These are phyloP conservation scores for Zootermopsis nevadensis DNA, from an alignment of 2,888 invertebrate genomes.

Conservation along the genomic window DNA sequence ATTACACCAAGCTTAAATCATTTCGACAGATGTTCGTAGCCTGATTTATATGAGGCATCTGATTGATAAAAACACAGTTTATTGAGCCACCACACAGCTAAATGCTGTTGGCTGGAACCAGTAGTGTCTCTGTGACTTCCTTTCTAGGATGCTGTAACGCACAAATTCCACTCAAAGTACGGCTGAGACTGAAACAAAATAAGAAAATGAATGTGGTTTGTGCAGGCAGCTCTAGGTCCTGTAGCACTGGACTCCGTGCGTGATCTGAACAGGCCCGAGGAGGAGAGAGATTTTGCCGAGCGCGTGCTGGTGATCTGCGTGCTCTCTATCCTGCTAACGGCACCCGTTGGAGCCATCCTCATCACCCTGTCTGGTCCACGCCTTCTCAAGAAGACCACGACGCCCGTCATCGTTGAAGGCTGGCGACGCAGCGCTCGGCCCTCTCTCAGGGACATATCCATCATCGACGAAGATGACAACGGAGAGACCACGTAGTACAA, in stretches of 20 bases:
- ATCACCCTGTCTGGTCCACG: slow-evolving; percentile 83
- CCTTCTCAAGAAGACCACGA: slow-evolving; percentile 80
- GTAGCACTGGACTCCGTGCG: slow-evolving; percentile 76
- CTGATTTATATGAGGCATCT: too few species aligned
- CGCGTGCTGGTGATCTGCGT: slow-evolving; percentile 81
- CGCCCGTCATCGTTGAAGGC: slow-evolving; percentile 64
- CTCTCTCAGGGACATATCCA: slow-evolving; percentile 87
- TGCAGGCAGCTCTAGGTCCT: slow-evolving; percentile 83
- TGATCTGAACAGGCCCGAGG: slow-evolving; percentile 54
- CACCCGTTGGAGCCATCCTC: slow-evolving; percentile 84
- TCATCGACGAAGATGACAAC: slow-evolving; percentile 85
- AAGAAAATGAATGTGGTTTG: too few species aligned
- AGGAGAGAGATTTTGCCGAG: slow-evolving; percentile 64
- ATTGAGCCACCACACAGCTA: too few species aligned
- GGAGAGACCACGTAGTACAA: slow-evolving; percentile 63
- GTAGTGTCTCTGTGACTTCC: too few species aligned
- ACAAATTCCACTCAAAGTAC: too few species aligned
- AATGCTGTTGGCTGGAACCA: too few species aligned
- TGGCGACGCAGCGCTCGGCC: slow-evolving; percentile 86
- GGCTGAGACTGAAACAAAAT: too few species aligned
- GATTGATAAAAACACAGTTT: too few species aligned
- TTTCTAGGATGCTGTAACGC: too few species aligned
- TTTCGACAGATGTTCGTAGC: too few species aligned
- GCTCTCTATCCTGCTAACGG: slow-evolving; percentile 85
- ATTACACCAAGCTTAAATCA: too few species aligned